Percentiles rank a stretch among this genome's conserved stretches.
phyloP scores from a whole-genome alignment of 1,140 invertebrate genomes.

The Homalodisca vitripennis region DNA sequence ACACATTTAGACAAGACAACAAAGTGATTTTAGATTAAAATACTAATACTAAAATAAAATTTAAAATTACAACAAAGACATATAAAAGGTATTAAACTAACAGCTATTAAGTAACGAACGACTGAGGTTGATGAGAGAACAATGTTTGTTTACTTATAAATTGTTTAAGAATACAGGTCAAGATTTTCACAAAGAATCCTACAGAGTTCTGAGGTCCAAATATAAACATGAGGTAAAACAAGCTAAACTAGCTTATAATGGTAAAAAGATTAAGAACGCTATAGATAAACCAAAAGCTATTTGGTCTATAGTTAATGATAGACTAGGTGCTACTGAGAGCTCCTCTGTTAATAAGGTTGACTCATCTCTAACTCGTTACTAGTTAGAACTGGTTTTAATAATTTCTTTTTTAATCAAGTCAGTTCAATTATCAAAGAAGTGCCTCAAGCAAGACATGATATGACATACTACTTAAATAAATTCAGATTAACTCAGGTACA shows the following conservation, averaged over 20 bases:
- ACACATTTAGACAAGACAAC: too few relatives aligned
- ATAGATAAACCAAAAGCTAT: constrained; percentile 3
- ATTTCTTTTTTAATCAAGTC: neutral
- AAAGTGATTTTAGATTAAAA: too few relatives aligned
- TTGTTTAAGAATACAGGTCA: constrained; percentile 3
- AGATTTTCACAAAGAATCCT: neutral
- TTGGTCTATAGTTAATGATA: neutral
- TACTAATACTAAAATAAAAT: too few relatives aligned
- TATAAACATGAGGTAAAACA: constrained; percentile 6
- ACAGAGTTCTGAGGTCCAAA: neutral
- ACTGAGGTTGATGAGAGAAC: neutral
- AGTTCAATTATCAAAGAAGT: neutral
- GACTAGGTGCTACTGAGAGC: neutral
- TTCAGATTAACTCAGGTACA: neutral
- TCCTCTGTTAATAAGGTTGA: neutral
- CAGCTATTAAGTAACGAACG: too few relatives aligned
- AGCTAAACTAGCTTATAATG: neutral
- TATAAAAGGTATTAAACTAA: too few relatives aligned
- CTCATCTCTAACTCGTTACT: neutral
- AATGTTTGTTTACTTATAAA: constrained; percentile 9
- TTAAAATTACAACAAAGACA: too few relatives aligned
- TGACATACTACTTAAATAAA: constrained; percentile 1
- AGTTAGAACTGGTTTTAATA: neutral
- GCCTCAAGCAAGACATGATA: neutral
- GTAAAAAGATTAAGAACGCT: neutral